Percentiles rank a stretch among this genome's conserved stretches.
Evolutionary conservation across 2,797 vertebrate genomes (phyloP).

Genomic region (Onychomys torridus): DNA sequence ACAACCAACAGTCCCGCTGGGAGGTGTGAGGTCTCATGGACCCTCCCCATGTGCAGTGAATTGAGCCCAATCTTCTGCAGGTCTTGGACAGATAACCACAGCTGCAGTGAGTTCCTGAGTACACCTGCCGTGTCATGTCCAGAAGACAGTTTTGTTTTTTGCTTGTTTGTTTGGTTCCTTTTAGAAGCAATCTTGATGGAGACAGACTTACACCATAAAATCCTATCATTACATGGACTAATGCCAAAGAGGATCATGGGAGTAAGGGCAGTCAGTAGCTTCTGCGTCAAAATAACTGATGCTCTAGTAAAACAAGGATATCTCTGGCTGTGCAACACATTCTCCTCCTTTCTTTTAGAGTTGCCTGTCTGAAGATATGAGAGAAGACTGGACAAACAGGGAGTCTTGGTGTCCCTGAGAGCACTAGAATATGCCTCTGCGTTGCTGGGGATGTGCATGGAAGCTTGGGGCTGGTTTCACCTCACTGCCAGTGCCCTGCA

Average conservation of each 20-base stretch:
- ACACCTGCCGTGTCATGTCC: no score
- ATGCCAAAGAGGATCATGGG: neutral
- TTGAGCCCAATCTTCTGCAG: neutral
- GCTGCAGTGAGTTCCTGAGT: neutral
- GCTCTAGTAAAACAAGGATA: neutral
- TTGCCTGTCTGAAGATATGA: neutral
- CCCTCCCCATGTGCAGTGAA: no score
- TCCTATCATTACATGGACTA: neutral
- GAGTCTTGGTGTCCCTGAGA: neutral
- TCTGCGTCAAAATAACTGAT: neutral
- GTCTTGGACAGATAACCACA: neutral
- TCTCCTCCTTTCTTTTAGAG: neutral
- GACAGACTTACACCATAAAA: neutral
- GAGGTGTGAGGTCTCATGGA: neutral
- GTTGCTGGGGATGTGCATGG: no score
- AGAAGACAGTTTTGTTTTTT: neutral
- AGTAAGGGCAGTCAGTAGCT: neutral
- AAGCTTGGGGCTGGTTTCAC: neutral
- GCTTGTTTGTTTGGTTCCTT: neutral
- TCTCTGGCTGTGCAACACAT: neutral
- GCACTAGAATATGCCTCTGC: neutral
- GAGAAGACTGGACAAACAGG: neutral
- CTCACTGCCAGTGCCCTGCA: accelerated
- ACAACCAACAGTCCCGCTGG: neutral
- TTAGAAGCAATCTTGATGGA: neutral